These are phyloP conservation scores for Ascidia mentula DNA, from an alignment of 23 tunicate genomes.

Conservation along the genomic window DNA sequence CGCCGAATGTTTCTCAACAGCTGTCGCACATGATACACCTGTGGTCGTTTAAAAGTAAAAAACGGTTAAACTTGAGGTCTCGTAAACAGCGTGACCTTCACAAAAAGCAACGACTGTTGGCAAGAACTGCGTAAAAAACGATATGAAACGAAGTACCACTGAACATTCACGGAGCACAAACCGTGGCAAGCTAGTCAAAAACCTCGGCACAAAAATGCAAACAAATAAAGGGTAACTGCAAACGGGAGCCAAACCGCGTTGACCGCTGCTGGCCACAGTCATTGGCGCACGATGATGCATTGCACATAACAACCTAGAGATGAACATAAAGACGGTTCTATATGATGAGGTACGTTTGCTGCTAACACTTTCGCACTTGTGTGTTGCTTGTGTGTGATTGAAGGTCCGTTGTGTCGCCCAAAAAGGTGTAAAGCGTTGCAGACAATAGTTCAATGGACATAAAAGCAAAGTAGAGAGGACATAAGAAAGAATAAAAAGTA, in stretches of 20 bases:
- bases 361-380: conserved; percentile 5
- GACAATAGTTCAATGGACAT: background rate
- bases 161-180: background rate
- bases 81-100: background rate
- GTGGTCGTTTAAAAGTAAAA: background rate
- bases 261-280: background rate
- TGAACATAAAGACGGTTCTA: background rate
- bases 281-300: conserved; percentile 3
- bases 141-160: background rate
- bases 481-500: background rate
- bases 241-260: conserved; percentile 1
- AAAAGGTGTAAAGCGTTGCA: too few relatives aligned
- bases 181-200: conserved; percentile 10
- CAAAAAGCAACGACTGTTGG: conserved; percentile 1
- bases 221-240: background rate
- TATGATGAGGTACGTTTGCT: conserved; percentile 1
- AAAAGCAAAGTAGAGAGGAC: background rate
- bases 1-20: too few relatives aligned
- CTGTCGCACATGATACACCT: background rate
- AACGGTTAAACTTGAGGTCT: background rate
- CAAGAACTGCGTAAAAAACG: conserved; percentile 5
- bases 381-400: conserved; percentile 6
- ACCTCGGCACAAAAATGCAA: background rate
- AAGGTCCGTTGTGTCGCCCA: background rate
- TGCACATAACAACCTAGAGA: background rate